phyloP scores from a whole-genome alignment of 2,888 invertebrate genomes.

The Argyresthia goedartella region DNA sequence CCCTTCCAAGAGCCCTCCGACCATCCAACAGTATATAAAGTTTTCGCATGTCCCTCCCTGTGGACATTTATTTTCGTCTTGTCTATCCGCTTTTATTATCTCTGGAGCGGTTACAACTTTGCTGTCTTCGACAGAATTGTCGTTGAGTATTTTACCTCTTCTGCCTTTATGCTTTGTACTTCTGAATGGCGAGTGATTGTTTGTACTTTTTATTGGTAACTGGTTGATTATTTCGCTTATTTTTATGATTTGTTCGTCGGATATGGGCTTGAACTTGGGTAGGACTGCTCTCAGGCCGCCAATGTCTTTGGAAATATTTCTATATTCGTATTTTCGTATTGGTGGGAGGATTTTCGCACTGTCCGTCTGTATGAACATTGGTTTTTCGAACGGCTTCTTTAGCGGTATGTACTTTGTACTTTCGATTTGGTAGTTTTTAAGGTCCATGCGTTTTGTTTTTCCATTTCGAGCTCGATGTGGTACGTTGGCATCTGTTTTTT shows the following conservation, averaged over 20 bases:
- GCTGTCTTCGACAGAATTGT: constrained; percentile 14
- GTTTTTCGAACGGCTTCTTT: constrained; percentile 25
- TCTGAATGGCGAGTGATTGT: constrained; percentile 11
- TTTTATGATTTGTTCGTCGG: constrained; percentile 52
- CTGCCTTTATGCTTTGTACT: constrained; percentile 22
- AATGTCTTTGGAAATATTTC: constrained; percentile 21
- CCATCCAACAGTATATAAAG: constrained; percentile 93
- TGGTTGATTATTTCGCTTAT: constrained; percentile 47
- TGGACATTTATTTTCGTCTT: constrained; percentile 69
- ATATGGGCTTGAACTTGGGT: constrained; percentile 55
- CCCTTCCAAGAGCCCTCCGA: constrained; percentile 87
- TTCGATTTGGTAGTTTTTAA: constrained; percentile 9
- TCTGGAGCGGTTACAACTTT: constrained; percentile 13
- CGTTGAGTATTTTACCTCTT: constrained; percentile 30
- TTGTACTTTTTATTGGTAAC: constrained; percentile 22
- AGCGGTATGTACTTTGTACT: constrained; percentile 23
- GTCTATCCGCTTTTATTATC: constrained; percentile 18
- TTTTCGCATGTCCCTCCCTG: constrained; percentile 89
- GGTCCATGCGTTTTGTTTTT: constrained; percentile 20
- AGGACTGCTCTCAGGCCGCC: constrained; percentile 26
- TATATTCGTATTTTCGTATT: constrained; percentile 31
- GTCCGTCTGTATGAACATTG: constrained; percentile 56
- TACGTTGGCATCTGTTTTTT: constrained; percentile 59
- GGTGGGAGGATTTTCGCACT: constrained; percentile 11
- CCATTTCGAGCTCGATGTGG: constrained; percentile 54